phyloP scores from a whole-genome alignment of 2,113 vertebrate genomes.

The Sterrhoptilus dennistouni region DNA sequence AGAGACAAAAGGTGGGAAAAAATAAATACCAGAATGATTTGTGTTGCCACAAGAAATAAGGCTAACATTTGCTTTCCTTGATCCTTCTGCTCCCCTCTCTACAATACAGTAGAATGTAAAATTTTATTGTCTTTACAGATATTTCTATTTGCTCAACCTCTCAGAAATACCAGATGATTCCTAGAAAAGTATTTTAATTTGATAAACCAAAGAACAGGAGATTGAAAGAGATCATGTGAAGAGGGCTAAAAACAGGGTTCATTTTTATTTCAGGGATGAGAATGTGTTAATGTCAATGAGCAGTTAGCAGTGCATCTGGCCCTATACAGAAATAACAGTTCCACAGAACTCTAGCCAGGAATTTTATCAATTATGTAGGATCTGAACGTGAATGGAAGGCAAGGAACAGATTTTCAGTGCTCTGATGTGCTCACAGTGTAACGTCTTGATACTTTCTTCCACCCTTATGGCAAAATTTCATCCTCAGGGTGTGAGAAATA shows the following conservation, averaged over 20 bases:
- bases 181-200: conserved; percentile 42
- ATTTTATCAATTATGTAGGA: conserved; percentile 22
- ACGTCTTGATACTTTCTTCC: background rate
- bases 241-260: background rate
- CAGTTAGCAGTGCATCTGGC: conserved; percentile 42
- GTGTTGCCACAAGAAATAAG: background rate
- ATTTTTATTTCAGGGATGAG: conserved; percentile 18
- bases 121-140: conserved; percentile 38
- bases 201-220: conserved; percentile 3
- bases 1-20: background rate
- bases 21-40: background rate
- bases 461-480: background rate
- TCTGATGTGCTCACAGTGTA: background rate
- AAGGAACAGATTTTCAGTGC: background rate
- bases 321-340: conserved; percentile 18
- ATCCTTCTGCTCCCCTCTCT: background rate
- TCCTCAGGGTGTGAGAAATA: background rate
- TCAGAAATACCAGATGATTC: conserved; percentile 40
- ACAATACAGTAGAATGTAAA: background rate
- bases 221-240: background rate
- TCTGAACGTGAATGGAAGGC: conserved; percentile 1
- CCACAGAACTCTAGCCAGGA: conserved; percentile 10
- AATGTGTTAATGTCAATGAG: conserved; percentile 24
- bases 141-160: conserved; percentile 24
- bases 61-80: conserved; percentile 19